Evolutionary conservation across 2,888 invertebrate genomes (phyloP), one percentile per base, ranked within the genome.

Genomic region (Tiliacea aurago): DNA sequence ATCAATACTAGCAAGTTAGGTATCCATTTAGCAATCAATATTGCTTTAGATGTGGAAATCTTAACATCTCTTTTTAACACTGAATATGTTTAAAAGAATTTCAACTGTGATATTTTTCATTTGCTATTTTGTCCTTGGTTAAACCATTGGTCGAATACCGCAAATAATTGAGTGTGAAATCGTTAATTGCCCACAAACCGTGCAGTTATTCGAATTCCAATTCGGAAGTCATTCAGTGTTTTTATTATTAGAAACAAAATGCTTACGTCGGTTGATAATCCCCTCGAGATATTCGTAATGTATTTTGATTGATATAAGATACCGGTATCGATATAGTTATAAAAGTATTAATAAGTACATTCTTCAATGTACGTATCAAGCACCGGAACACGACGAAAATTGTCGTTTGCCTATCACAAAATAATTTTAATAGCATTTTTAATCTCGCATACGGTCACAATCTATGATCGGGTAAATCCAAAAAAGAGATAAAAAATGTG

Each of bases 351-450:
- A 67, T 15, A 68, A n/a, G n/a, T 10, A 65, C 23, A 53, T 11
- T 76, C 77, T 76, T 77, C 83, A 79, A 58, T 70, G 62, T 65
- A 70, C n/a, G 37, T 69, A 51, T 64, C 1, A 23, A 15, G 68
- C 7, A 68, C 81, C 55, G 76, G 66, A 78, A 45, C 9, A 23
- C 20, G 4, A 20, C 37, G 59, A 51, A 61, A 37, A 20, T 69
- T 65, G 20, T 68, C 13, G 41, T 62, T 45, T 18, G 15, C 11
- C 11, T 23, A 28, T 56, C 53, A 76, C 61, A 69, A 66, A 69
- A 33, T 56, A 23, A 61, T 65, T 41, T 58, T n/a, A 76, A 61
- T 68, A 81, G 5, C 11, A 37, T 79, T 37, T 80, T 37, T 80
- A 61, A 78, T 76, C 76, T 65, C n/a, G 53, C 15, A 45, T n/a